Base-by-base conservation (phyloP, 2,797 vertebrate species). In the Acanthopagrus latus region DNA sequence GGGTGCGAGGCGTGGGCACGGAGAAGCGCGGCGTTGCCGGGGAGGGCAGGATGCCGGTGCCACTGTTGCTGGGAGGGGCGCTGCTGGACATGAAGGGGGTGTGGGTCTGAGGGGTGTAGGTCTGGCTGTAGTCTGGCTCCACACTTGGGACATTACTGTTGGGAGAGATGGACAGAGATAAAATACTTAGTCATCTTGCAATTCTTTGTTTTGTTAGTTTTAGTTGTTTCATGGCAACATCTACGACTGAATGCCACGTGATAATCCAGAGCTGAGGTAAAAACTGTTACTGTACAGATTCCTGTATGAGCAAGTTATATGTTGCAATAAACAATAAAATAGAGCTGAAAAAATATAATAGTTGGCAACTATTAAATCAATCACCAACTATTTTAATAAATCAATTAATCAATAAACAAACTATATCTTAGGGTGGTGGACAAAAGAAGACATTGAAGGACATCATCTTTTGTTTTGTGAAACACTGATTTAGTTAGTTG, bases 1-100 rank as follows among this genome's bases (percentile, higher is more conserved):
- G 98, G 0, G 98, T 99, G 48, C 98, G 93, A n/a, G 98, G 98
- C 5, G 98, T 99, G 0, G 98, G 98, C 55, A 96, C 96, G 0
- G 96, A 97, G 94, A 99, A 99, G 58, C 98, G 97, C 3, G 98
- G 98, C 0, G 98, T 99, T 72, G 98, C 99, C 0, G 98, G 98
- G 52, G 98, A 99, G 68, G 98, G 98, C 75, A 99, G 96, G 88
- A 99, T 99, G 65, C 98, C 97, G 0, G 97, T 84, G 11, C 97
- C 92, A 0, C 98, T 92, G 84, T 99, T 99, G 93, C 98, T 99
- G 85, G 98, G 97, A 5, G 98, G 98, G 14, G 98, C 98, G 0
- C 98, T 99, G 90, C 95, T 97, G 14, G 97, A 96, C 88, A 98
- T 96, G 84, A 99, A 97, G 0, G 98, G 97, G 5, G 97, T 97